Percentiles rank a stretch among this genome's conserved stretches.
Conservation (phyloP, 92 coral and sea anemone species). For the Montipora capitata region DNA sequence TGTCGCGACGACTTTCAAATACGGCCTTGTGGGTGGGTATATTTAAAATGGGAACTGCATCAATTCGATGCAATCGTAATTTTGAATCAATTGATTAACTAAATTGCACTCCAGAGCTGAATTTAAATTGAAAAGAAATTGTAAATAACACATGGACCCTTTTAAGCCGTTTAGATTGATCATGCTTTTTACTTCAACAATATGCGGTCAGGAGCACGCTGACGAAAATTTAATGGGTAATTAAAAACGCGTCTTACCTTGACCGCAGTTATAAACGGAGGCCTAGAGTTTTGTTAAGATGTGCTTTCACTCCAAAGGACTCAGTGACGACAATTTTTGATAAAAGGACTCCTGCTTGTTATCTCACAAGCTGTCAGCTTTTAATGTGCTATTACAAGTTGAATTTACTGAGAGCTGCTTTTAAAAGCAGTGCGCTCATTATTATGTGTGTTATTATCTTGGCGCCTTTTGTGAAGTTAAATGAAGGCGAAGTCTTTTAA, state of each 20-base stretch:
- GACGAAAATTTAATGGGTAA: neutral
- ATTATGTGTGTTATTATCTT: constrained; percentile 32
- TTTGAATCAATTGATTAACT: neutral
- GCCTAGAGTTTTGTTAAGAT: too few relatives aligned
- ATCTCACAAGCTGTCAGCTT: constrained; percentile 27
- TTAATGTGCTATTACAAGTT: neutral
- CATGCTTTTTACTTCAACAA: neutral
- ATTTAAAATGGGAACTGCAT: neutral
- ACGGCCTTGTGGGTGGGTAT: neutral
- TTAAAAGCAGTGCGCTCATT: constrained; percentile 55
- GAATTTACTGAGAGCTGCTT: constrained; percentile 28
- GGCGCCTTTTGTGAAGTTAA: constrained; percentile 49
- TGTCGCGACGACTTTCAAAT: neutral
- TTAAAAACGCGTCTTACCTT: neutral
- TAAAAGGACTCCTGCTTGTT: neutral
- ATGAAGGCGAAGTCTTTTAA: constrained; percentile 26
- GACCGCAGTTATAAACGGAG: too few relatives aligned
- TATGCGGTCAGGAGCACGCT: neutral
- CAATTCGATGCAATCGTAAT: constrained; percentile 17
- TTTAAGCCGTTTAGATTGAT: neutral
- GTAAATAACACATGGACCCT: neutral
- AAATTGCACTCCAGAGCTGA: neutral
- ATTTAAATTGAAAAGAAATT: neutral
- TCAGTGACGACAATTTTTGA: neutral
- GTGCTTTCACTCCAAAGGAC: neutral